phyloP scores from a whole-genome alignment of 1,140 invertebrate genomes.

The Drosophila carrolli region DNA sequence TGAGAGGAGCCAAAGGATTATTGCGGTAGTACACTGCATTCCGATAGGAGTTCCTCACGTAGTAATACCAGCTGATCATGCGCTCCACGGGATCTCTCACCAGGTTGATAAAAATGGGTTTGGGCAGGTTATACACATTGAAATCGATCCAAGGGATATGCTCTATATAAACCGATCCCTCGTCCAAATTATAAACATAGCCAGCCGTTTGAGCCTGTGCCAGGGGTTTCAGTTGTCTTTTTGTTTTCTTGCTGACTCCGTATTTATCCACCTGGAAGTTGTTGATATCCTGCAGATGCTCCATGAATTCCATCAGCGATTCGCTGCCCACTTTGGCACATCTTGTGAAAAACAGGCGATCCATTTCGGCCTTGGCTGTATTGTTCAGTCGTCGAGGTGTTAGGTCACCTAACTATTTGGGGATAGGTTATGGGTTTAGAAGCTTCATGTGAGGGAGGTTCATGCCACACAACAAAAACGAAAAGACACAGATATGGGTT shows the following conservation, averaged over 20 bases:
- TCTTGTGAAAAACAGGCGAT: conserved; percentile 91
- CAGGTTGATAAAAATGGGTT: conserved; percentile 95
- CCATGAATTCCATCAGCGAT: conserved; percentile 93
- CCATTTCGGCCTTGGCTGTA: conserved; percentile 86
- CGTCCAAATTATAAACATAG: conserved; percentile 85
- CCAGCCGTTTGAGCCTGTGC: conserved; percentile 86
- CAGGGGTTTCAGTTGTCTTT: conserved; percentile 39
- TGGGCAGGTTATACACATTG: conserved; percentile 88
- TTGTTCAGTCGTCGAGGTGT: conserved; percentile 56
- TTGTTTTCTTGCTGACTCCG: conserved; percentile 32
- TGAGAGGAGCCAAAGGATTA: conserved; percentile 92
- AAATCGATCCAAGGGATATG: conserved; percentile 90
- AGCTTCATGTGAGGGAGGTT: conserved; percentile 1
- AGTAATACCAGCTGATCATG: conserved; percentile 95
- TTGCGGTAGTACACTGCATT: conserved; percentile 94
- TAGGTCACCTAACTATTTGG: conserved; percentile 49
- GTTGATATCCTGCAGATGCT: conserved; percentile 85
- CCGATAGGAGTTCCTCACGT: conserved; percentile 92
- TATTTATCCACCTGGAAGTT: conserved; percentile 50
- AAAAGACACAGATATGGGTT: conserved; percentile 40
- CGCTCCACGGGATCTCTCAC: conserved; percentile 95
- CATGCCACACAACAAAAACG: conserved; percentile 24
- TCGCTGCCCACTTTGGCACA: conserved; percentile 96
- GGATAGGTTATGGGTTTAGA: conserved; percentile 33
- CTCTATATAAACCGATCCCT: conserved; percentile 88